phyloP scores from a whole-genome alignment of 2,888 invertebrate genomes.

The Tridacna crocea region DNA sequence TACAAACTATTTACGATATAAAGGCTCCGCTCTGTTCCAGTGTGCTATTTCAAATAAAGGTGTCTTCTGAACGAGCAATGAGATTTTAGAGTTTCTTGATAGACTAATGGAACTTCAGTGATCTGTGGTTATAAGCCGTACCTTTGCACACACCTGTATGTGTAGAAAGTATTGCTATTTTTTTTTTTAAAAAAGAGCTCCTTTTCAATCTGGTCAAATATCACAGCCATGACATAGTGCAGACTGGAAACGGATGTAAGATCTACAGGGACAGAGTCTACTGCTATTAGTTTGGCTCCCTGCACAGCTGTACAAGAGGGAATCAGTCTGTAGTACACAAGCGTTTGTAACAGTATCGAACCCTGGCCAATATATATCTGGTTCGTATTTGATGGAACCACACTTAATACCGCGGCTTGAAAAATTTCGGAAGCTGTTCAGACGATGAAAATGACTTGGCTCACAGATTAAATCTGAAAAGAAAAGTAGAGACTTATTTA shows the following conservation, averaged over 20 bases:
- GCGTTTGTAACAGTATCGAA: background rate
- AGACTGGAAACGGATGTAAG: background rate
- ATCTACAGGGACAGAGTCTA: constrained; percentile 1
- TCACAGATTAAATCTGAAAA: constrained; percentile 15
- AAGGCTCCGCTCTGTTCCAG: too few species aligned
- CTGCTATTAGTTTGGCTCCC: background rate
- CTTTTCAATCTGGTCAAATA: background rate
- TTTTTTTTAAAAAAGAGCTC: too few species aligned
- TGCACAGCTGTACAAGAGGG: background rate
- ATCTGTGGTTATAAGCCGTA: too few species aligned
- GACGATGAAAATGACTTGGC: background rate
- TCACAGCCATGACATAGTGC: background rate
- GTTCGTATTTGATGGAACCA: background rate
- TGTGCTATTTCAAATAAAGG: too few species aligned
- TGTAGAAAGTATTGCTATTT: too few species aligned
- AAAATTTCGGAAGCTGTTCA: background rate
- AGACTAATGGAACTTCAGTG: too few species aligned
- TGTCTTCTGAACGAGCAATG: too few species aligned
- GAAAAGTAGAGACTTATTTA: background rate
- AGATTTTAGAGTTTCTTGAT: too few species aligned
- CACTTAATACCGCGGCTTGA: background rate
- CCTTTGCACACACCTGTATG: too few species aligned
- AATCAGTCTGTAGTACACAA: background rate
- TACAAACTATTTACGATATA: too few species aligned
- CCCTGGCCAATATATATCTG: background rate